Base-by-base conservation (phyloP, 2,888 invertebrate species). In the Diplazon laetatorius region DNA sequence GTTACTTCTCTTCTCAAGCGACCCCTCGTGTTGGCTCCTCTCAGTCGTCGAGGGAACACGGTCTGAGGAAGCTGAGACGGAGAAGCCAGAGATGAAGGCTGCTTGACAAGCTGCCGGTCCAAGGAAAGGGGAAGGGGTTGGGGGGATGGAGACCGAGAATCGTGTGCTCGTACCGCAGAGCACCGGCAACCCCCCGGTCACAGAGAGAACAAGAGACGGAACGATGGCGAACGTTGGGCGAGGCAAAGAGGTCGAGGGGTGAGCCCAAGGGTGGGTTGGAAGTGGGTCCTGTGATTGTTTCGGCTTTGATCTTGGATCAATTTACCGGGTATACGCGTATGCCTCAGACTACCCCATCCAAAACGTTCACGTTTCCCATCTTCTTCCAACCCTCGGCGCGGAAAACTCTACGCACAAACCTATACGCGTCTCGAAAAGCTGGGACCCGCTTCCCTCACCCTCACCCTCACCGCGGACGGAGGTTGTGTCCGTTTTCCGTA, bases 291-390 rank as follows among this genome's bases (percentile, higher is more conserved):
- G 90, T 89, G 90, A 91, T 90, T 91, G 90, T 90, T 90, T 90
- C 88, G 88, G 89, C 90, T 90, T 91, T 91, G 90, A 91, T 90
- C 90, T 90, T 87, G 90, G 90, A 90, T 90, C 90, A 91, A 91
- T 91, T 91, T 90, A 89, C 90, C 87, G 87, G 88, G 87, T 88
- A 86, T 88, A 88, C 87, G 88, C 87, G 87, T 82, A 85, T 82
- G 82, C 86, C 81, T 82, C 82, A 81, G 84, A 85, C 86, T 85
- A 84, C 80, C 80, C 77, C 52, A 6, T 16, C 14, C 74, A 46
- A 42, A 39, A 18, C 44, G 35, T 62, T 46, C 39, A 18, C 39
- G n/a, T n/a, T n/a, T 37, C 63, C 25, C 48, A 8, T 60, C 69
- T 71, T 69, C 46, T 59, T 71, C 22, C 25, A 16, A 30, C 14